phyloP scores from a whole-genome alignment of 2,113 vertebrate genomes.

The Tapirus terrestris region DNA sequence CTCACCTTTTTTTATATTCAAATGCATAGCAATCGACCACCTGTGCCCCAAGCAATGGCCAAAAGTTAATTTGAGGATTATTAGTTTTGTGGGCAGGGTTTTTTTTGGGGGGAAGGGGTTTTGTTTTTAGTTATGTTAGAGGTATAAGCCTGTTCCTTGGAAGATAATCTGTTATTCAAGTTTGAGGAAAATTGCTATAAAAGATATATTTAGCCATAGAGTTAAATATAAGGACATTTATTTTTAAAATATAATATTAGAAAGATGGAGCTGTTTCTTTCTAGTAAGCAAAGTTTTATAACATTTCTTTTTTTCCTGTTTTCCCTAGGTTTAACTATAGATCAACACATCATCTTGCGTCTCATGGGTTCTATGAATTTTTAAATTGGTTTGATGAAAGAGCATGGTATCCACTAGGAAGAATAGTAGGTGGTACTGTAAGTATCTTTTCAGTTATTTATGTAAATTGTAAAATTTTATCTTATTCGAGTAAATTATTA shows the following conservation, averaged over 20 bases:
- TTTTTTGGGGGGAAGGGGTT: not conserved
- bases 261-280: not conserved
- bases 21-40: not conserved
- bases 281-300: slow-evolving; percentile 37
- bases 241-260: not conserved
- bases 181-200: slow-evolving; percentile 36
- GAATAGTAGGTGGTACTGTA: slow-evolving; percentile 99
- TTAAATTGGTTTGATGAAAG: slow-evolving; percentile 99
- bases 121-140: slow-evolving; percentile 25
- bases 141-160: not conserved
- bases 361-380: slow-evolving; percentile 99
- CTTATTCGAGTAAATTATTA: slow-evolving; percentile 45
- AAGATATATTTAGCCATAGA: slow-evolving; percentile 15
- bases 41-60: not conserved
- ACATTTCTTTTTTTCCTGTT: slow-evolving; percentile 58
- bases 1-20: not conserved
- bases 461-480: slow-evolving; percentile 36
- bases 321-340: slow-evolving; percentile 98
- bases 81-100: not conserved
- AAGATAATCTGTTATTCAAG: not conserved
- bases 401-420: slow-evolving; percentile 99
- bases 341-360: slow-evolving; percentile 99
- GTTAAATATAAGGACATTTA: not conserved
- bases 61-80: slow-evolving; percentile 42
- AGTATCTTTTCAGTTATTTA: slow-evolving; percentile 84